phyloP scores from a whole-genome alignment of 2,888 invertebrate species.

The Rhorus exstirpatorius region DNA sequence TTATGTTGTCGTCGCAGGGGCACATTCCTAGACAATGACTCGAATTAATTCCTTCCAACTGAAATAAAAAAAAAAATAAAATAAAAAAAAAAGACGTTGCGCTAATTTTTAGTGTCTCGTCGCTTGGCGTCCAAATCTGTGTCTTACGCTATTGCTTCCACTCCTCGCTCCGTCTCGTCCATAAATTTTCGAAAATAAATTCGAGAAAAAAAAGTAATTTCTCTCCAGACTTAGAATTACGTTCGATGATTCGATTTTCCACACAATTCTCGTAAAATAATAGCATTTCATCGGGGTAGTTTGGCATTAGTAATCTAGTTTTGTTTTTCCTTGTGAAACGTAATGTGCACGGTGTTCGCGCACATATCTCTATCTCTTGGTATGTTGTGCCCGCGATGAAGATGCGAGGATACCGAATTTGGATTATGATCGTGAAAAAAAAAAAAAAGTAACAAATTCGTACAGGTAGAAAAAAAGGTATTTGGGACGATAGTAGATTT shows the following conservation, averaged over 20 bases:
- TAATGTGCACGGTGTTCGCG: conserved; percentile 61
- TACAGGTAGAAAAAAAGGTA: conserved; percentile 63
- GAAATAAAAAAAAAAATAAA: neutral
- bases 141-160: conserved; percentile 57
- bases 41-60: neutral
- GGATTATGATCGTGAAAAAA: conserved; percentile 15
- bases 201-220: neutral
- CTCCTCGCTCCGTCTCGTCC: conserved; percentile 35
- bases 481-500: conserved; percentile 77
- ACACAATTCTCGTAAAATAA: conserved; percentile 6
- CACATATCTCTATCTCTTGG: conserved; percentile 18
- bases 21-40: conserved; percentile 45
- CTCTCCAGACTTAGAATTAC: neutral
- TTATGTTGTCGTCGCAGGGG: neutral
- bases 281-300: conserved; percentile 11
- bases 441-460: no score
- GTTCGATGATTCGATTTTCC: conserved; percentile 4
- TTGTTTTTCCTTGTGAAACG: conserved; percentile 30
- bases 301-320: conserved; percentile 40
- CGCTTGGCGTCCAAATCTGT: conserved; percentile 48
- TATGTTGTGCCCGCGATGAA: neutral
- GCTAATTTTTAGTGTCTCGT: conserved; percentile 21
- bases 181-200: neutral
- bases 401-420: neutral
- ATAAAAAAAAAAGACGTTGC: neutral